Base-by-base conservation (phyloP, 2,888 invertebrate genomes). In the Oligia latruncula region DNA sequence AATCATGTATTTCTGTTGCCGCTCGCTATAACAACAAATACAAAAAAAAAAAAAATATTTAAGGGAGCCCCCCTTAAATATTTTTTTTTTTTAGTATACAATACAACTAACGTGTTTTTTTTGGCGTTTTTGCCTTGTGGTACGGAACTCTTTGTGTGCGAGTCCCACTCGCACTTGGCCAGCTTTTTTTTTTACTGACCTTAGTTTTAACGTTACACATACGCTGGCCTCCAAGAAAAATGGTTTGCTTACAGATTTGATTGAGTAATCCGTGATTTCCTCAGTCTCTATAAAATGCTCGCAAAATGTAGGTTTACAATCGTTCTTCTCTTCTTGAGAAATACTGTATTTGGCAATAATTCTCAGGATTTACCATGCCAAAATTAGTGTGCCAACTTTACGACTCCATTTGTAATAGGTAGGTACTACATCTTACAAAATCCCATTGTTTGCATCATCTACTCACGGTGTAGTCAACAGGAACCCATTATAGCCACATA, bases 401-500 rank as follows among this genome's bases (percentile, higher is more conserved):
- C 46, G 17, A 43, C 13, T 13, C 60, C 68, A 74, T 65, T 71
- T 62, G 66, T 17, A 64, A 13, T 46, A 49, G 4, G 46, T 46
- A 40, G 3, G 9, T 43, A 11, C 46, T 46, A 23, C 40, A 74
- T 71, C 40, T 87, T 88, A 62, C 80, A 79, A 80, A 80, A 74
- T 60, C 55, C 74, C 35, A 86, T 82, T 72, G 71, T 82, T 82
- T 78, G 82, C 78, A 74, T 71, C 70, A 82, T 43, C n/a, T 49
- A 58, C 75, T 64, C 52, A 81, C 81, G 71, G 58, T 85, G 81
- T 80, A 71, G 81, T 77, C 81, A 88, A 88, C 87, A 90, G 92
- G 91, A 92, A 91, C 81, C 79, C 86, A 88, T 89, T 90, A 91
- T 73, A 87, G 77, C 73, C 81, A 73, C 80, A 89, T 89, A 92